Percentiles rank a stretch among this genome's conserved stretches.
These are phyloP conservation scores for Orgyia antiqua DNA, from an alignment of 2,888 invertebrate species.

Conservation along the genomic window DNA sequence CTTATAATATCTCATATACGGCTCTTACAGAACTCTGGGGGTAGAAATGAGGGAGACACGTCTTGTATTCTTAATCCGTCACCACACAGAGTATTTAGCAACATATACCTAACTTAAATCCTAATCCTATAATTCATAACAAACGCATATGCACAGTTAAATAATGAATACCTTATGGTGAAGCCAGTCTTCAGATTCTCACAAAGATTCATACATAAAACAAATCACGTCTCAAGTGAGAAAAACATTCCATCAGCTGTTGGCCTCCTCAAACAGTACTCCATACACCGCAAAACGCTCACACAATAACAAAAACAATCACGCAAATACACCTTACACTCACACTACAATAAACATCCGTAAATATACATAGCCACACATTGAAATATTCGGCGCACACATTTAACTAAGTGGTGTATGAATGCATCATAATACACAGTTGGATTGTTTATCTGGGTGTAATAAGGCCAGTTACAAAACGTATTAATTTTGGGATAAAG, in stretches of 20 bases:
- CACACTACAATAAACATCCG: neutral
- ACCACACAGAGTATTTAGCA: too few species aligned
- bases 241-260: slow-evolving; percentile 49
- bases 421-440: slow-evolving; percentile 26
- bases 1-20: too few species aligned
- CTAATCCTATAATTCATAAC: slow-evolving; percentile 17
- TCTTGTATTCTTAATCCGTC: too few species aligned
- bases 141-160: slow-evolving; percentile 16
- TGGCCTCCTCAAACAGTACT: slow-evolving; percentile 39
- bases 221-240: slow-evolving; percentile 37
- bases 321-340: slow-evolving; percentile 16
- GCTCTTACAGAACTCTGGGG: too few species aligned
- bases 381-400: slow-evolving; percentile 20
- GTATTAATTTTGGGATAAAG: too few species aligned
- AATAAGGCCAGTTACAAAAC: too few species aligned
- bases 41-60: too few species aligned
- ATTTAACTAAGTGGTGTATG: slow-evolving; percentile 13
- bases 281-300: slow-evolving; percentile 29
- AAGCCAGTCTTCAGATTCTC: slow-evolving; percentile 23
- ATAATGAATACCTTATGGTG: slow-evolving; percentile 27
- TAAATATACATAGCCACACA: slow-evolving; percentile 14
- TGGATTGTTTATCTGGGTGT: slow-evolving; percentile 24
- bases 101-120: too few species aligned
- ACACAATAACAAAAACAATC: slow-evolving; percentile 15
- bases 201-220: slow-evolving; percentile 34